These are phyloP conservation scores for Porites australiensis DNA, from an alignment of 64 coral and sea anemone genomes.

Conservation along the genomic window DNA sequence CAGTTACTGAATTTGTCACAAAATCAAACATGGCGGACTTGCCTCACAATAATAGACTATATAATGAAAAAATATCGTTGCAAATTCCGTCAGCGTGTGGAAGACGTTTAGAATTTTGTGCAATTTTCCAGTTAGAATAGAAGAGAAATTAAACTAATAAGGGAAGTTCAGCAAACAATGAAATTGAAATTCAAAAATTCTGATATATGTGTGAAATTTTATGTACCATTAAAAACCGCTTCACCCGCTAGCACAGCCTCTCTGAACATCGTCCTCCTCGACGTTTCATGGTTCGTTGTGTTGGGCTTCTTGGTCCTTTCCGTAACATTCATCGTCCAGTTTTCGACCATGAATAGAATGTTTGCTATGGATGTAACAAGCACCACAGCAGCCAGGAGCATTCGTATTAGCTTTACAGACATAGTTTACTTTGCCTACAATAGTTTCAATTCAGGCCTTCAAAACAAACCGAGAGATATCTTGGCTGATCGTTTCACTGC, in stretches of 20 bases:
- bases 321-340: background rate
- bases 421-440: background rate
- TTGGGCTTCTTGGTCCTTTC: background rate
- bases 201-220: background rate
- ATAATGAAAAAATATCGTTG: no score
- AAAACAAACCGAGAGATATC: background rate
- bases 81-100: no score
- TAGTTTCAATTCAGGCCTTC: background rate
- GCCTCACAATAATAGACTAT: no score
- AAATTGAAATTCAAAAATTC: no score
- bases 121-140: no score
- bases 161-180: no score
- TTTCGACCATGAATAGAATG: background rate
- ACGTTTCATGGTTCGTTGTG: background rate
- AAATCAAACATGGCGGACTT: no score
- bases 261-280: background rate
- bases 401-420: constrained; percentile 1
- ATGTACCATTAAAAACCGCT: background rate
- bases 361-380: background rate
- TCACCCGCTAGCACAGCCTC: background rate
- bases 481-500: no score
- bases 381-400: background rate
- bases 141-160: no score
- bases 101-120: no score
- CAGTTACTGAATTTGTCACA: no score